Evolutionary conservation across 2,888 invertebrate genomes (phyloP), one percentile per base, ranked within the genome.

Genomic region (Epistrophella euchroma): DNA sequence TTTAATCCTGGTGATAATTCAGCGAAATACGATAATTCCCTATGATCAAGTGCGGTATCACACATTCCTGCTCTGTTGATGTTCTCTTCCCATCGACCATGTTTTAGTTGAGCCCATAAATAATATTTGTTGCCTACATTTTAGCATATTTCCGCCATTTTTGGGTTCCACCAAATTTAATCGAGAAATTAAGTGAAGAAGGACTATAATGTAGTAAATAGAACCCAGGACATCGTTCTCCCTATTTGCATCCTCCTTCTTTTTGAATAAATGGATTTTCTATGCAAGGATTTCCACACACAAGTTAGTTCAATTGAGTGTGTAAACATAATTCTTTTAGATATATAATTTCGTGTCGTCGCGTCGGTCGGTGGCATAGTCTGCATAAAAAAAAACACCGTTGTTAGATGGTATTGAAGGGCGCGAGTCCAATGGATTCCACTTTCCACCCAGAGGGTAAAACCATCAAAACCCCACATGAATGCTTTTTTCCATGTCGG

Each of bases 231-330:
- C 28, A 37, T 52, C 32, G 43, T 32, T n/a, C 58, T 37, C 47
- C 35, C 10, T 32, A 64, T 32, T 32, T 37, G 43, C 47, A 80
- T 80, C 66, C 71, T 56, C 68, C 56, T 25, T 62, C 50, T 25
- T 70, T 60, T 22, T 40, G 19, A 66, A 32, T 56, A 52, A 82
- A 86, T 78, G 82, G 73, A 78, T 71, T 82, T 72, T 66, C 64
- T 78, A 76, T 82, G 58, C 82, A 77, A 77, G 73, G 64, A 74
- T 78, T 71, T 70, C 45, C 70, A 70, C 78, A 74, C 74, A 82
- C 64, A 77, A 86, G 82, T 82, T 76, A 73, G 82, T 88, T 88
- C 79, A 88, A 88, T 88, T 88, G 88, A 88, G 82, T 88, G 88
- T 88, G 76, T 88, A 66, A 77, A 86, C 86, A 86, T 86, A 86